phyloP scores from a whole-genome alignment of 1,140 invertebrate genomes.

The Hirudo medicinalis region DNA sequence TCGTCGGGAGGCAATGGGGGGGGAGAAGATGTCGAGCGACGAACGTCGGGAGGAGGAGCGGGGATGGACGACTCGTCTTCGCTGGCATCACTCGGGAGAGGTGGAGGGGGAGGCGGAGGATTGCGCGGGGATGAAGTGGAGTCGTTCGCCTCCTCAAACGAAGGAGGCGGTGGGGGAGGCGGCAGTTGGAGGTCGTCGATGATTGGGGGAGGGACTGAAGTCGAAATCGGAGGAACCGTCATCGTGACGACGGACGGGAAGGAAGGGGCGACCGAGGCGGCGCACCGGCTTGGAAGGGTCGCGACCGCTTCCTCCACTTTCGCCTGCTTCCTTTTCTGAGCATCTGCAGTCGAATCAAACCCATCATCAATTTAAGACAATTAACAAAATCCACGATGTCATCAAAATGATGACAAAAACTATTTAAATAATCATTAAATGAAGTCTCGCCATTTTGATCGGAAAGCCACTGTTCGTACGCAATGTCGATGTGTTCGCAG shows the following conservation, averaged over 20 bases:
- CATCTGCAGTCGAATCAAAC: not conserved
- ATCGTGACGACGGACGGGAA: constrained; percentile 19
- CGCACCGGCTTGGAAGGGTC: too few relatives aligned
- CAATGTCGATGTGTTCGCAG: constrained; percentile 70
- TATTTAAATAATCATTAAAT: not conserved
- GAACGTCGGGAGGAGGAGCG: too few relatives aligned
- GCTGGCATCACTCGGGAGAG: constrained; percentile 14
- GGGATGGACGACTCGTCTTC: not conserved
- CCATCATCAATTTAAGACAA: not conserved
- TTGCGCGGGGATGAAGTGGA: not conserved
- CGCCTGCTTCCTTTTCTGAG: not conserved
- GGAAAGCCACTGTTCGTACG: constrained; percentile 30
- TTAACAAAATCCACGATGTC: too few relatives aligned
- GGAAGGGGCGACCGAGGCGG: not conserved
- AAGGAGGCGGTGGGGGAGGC: constrained; percentile 4
- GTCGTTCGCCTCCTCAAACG: not conserved
- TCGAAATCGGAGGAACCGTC: constrained; percentile 17
- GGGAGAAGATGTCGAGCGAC: too few relatives aligned
- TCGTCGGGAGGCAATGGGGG: too few relatives aligned
- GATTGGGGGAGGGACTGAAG: constrained; percentile 4
- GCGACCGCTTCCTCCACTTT: not conserved
- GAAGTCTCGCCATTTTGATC: not conserved
- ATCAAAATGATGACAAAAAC: too few relatives aligned
- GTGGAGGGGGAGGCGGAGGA: constrained; percentile 14
- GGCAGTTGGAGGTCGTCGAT: not conserved